Evolutionary conservation across 2,113 vertebrate species (phyloP), one percentile per base, ranked within the genome.

Genomic region (Heteronetta atricapilla): DNA sequence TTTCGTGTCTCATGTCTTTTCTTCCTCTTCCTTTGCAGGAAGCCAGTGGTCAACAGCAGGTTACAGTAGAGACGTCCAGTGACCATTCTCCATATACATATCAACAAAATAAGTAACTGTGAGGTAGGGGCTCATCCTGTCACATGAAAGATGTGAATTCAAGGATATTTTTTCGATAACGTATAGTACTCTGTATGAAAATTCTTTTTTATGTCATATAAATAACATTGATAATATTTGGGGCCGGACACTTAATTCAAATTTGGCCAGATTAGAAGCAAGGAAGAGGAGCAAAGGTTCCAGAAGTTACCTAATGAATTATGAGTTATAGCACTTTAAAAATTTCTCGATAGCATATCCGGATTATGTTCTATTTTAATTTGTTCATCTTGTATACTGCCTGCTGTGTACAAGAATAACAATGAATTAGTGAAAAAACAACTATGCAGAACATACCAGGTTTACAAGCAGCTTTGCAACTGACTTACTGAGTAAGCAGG

Each of bases 11-110:
- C 75, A 86, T 67, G 38, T 69, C 68, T 81, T 81, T 74, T 96
- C 75, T 91, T 94, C 85, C 50, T 91, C 85, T 92, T 92, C 89
- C 77, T 97, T 97, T 93, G 92, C 97, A 99, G 99, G 99, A 99
- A 94, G 99, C 99, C 82, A 99, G 98, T 95, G 98, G 98, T 94
- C 99, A 99, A 89, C 98, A 99, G 59, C 99, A 99, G 96, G 98
- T 98, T 97, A 96, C 98, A 88, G 98, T 99, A 96, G 99, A 99
- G 93, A 98, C 99, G 21, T 98, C 99, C 91, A 98, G 97, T 96
- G 99, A 99, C 96, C 99, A 99, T 98, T 99, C 99, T 97, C 98
- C 99, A 28, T 99, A 99, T 86, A 98, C 98, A 50, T 99, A 99
- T 98, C 99, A 99, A 98, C 99, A 99, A 97, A 98, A 98, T 98